A percentile compares a stretch with the other conserved stretches of the same genome.
These are phyloP conservation scores for Champsocephalus gunnari DNA, from an alignment of 2,797 vertebrate species.

Conservation along the genomic window DNA sequence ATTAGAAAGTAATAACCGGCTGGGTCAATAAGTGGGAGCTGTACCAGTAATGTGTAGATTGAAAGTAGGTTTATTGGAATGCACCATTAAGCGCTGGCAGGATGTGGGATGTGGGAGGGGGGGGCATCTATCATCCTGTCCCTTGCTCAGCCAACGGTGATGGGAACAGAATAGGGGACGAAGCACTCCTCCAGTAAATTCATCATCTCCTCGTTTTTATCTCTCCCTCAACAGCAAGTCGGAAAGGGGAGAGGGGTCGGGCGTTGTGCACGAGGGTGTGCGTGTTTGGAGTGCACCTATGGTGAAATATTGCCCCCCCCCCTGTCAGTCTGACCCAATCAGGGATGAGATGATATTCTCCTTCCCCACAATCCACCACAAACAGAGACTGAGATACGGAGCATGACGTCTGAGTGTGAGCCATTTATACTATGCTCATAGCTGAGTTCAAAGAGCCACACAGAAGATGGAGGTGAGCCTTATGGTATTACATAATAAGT, in stretches of 20 bases:
- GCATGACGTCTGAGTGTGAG: conserved; percentile 34
- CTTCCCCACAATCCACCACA: conserved; percentile 44
- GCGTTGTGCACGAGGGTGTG: not conserved
- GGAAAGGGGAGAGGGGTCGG: conserved; percentile 41
- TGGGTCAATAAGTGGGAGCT: conserved; percentile 73
- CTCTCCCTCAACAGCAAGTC: conserved; percentile 69
- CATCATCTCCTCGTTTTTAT: conserved; percentile 78
- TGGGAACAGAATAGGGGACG: conserved; percentile 80
- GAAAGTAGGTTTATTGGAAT: conserved; percentile 81
- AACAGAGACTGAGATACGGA: conserved; percentile 52
- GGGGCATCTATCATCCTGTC: conserved; percentile 77
- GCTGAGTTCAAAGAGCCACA: conserved; percentile 15
- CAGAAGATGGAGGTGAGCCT: conserved; percentile 43
- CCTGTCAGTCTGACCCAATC: conserved; percentile 70
- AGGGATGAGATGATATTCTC: conserved; percentile 71
- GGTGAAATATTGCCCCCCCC: conserved; percentile 68
- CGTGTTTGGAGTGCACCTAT: conserved; percentile 30
- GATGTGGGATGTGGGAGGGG: conserved; percentile 37
- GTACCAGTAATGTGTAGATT: conserved; percentile 72
- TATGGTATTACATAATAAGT: conserved; percentile 41
- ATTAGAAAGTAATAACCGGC: conserved; percentile 78
- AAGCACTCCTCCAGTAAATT: conserved; percentile 78
- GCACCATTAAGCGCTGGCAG: conserved; percentile 74
- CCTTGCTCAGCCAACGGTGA: conserved; percentile 77
- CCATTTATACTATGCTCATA: conserved; percentile 42